Percentiles rank a stretch among this genome's conserved stretches.
These are phyloP conservation scores for Agrypnia vestita DNA, from an alignment of 1,140 invertebrate species.

Conservation along the genomic window DNA sequence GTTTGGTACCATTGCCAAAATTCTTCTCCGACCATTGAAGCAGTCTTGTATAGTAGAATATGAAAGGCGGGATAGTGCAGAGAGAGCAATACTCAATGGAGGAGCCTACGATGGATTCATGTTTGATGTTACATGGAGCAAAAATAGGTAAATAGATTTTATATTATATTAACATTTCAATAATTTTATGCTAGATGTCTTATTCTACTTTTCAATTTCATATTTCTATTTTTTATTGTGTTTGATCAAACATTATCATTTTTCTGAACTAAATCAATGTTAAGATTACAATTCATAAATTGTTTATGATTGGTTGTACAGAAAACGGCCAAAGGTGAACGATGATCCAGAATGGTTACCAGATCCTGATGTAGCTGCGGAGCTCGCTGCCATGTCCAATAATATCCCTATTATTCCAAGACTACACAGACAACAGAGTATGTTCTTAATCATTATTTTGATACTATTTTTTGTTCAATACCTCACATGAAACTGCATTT, in stretches of 20 bases:
- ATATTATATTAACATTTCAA: no score
- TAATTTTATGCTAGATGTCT: no score
- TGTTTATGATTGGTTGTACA: constrained; percentile 37
- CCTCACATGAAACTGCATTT: no score
- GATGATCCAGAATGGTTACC: constrained; percentile 73
- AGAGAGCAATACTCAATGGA: constrained; percentile 74
- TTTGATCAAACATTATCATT: no score
- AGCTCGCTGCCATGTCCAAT: constrained; percentile 73
- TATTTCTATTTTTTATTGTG: no score
- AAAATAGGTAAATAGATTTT: constrained; percentile 59
- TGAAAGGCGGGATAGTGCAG: constrained; percentile 73
- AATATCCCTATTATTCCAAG: constrained; percentile 41
- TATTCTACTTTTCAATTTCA: no score
- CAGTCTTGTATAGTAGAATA: constrained; percentile 77
- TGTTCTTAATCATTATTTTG: background rate
- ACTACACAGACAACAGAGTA: constrained; percentile 55
- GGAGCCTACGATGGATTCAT: constrained; percentile 75
- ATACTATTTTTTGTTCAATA: background rate
- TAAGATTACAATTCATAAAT: no score
- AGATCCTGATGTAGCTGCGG: constrained; percentile 71
- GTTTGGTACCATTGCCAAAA: constrained; percentile 77
- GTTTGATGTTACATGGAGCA: constrained; percentile 75
- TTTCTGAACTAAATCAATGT: no score
- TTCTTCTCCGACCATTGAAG: constrained; percentile 75
- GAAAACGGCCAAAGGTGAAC: constrained; percentile 67